A percentile compares a stretch with the other conserved stretches of the same genome.
These are phyloP conservation scores for Ceratotherium simum DNA, from an alignment of 2,113 vertebrate genomes.

Conservation along the genomic window DNA sequence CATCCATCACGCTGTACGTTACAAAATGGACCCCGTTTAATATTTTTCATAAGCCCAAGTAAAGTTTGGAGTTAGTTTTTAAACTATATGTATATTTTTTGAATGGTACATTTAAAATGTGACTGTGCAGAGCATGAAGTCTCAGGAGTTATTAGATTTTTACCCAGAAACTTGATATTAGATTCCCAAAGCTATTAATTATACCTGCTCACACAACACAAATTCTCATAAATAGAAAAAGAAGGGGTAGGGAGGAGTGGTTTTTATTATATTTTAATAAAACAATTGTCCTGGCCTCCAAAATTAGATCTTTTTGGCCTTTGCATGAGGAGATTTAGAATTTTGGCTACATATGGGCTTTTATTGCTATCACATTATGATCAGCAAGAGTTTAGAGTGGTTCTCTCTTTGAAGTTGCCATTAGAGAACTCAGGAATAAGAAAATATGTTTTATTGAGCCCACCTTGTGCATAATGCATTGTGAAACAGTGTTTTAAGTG, in stretches of 20 bases:
- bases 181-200: not conserved
- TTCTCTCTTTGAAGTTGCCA: not conserved
- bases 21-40: not conserved
- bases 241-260: not conserved
- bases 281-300: not conserved
- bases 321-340: constrained; percentile 15
- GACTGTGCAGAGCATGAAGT: not conserved
- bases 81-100: not conserved
- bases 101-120: not conserved
- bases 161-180: not conserved
- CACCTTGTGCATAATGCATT: not conserved
- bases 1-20: not conserved
- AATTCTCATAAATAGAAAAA: not conserved
- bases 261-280: constrained; percentile 38
- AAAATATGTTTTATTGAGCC: not conserved
- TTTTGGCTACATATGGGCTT: not conserved
- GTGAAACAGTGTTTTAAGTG: not conserved
- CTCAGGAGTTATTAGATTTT: not conserved
- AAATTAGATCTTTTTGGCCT: not conserved
- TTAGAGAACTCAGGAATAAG: constrained; percentile 15
- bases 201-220: not conserved
- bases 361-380: constrained; percentile 42
- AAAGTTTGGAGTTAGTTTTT: not conserved
- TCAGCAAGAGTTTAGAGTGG: not conserved
- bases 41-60: not conserved